Percentiles rank a stretch among this genome's conserved stretches.
Conservation (phyloP, 1,140 invertebrate genomes). For the Heliconius hermathena region DNA sequence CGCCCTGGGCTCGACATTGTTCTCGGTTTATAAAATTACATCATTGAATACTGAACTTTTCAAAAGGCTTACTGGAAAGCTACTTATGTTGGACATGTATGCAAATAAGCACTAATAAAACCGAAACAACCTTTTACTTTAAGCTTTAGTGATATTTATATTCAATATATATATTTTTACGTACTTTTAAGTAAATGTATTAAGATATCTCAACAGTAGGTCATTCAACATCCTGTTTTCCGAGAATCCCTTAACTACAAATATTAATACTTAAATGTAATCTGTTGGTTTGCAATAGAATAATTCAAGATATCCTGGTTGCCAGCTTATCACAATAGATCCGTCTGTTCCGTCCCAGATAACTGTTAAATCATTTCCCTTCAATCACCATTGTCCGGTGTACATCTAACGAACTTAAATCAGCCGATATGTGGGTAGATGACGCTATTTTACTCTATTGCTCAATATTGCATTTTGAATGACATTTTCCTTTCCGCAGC, state of each 20-base stretch:
- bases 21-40: slow-evolving; percentile 61
- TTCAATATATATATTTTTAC: neutral
- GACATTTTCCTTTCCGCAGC: neutral
- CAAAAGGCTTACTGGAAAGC: slow-evolving; percentile 20
- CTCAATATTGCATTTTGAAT: slow-evolving; percentile 1
- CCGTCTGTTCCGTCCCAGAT: slow-evolving; percentile 58
- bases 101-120: slow-evolving; percentile 10
- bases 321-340: slow-evolving; percentile 62
- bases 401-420: slow-evolving; percentile 56
- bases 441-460: slow-evolving; percentile 17
- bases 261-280: slow-evolving; percentile 52
- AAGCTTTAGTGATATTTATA: neutral
- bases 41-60: slow-evolving; percentile 33
- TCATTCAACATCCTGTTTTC: slow-evolving; percentile 23
- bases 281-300: slow-evolving; percentile 64
- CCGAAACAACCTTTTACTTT: neutral
- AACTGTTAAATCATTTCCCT: slow-evolving; percentile 63
- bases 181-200: neutral
- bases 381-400: slow-evolving; percentile 54
- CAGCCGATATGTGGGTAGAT: slow-evolving; percentile 54
- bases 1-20: slow-evolving; percentile 49
- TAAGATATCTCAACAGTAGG: neutral
- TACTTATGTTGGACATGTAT: slow-evolving; percentile 13
- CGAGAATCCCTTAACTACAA: slow-evolving; percentile 28
- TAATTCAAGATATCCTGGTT: slow-evolving; percentile 66